Base-by-base conservation (phyloP, 2,113 vertebrate species). In the Bos javanicus region DNA sequence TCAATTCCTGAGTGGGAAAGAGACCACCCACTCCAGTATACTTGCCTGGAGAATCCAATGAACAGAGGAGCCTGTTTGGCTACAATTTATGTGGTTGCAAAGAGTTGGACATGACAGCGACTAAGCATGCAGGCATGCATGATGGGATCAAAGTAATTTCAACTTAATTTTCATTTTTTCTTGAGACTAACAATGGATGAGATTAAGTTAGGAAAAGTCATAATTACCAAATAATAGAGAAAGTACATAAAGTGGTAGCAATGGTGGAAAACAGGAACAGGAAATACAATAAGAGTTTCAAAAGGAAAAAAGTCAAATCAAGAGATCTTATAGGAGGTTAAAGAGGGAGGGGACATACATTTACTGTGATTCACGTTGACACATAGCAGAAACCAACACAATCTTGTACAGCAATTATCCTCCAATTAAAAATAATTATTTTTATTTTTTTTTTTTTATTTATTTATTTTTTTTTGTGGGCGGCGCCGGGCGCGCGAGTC, bases 81-180 rank as follows among this genome's bases (percentile, higher is more conserved):
- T 39, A 39, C 67, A 74, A 2, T 74, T 74, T 19, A 23, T 13
- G 21, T 13, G 9, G 21, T 74, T 74, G 21, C 36, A 74, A 74
- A 74, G 67, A 74, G 36, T 25, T 74, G 67, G 21, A 74, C 36
- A 39, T 39, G 36, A 39, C 36, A 39, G 67, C 1, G 0, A 39
- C 21, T 74, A 74, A 74, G n/a, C 8, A 67, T 36, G 17, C 64
- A 71, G 33, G 64, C n/a, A 36, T 39, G 36, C 36, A 74, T 90
- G 94, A 98, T 97, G 97, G 21, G 83, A 98, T 90, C 97, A 97
- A 98, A 96, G 95, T 92, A 96, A 98, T 98, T 98, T 98, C 97
- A 98, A 97, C 74, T 96, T 98, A 96, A 97, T 93, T 93, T 59
- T 92, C 91, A 15, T 94, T 64, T 95, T 91, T 94, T 67, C 92